Evolutionary conservation across 2,113 vertebrate species (phyloP).

Genomic region (Coreoperca whiteheadi): DNA sequence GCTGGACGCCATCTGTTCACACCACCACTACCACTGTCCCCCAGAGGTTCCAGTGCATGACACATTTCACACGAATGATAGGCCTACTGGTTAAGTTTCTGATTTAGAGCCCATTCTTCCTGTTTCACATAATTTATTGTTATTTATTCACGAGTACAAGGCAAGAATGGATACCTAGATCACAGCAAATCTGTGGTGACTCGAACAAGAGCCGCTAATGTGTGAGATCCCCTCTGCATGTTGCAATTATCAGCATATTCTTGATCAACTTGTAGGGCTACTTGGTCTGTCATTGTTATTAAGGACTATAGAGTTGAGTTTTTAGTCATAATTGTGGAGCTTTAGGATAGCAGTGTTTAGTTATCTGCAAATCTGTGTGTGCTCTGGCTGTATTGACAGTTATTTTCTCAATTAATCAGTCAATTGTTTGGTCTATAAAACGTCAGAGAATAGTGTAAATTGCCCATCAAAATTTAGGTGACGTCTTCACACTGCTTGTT

Average conservation of each 20-base stretch:
- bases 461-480: background rate
- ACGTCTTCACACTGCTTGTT: background rate
- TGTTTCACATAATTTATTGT: background rate
- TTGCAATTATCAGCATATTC: background rate
- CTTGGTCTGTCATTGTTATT: background rate
- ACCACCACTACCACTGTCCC: background rate
- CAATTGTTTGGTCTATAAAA: background rate
- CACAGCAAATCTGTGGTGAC: background rate
- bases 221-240: background rate
- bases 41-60: conserved; percentile 14
- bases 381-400: background rate
- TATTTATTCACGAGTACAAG: background rate
- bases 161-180: background rate
- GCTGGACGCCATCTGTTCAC: conserved; percentile 67
- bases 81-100: background rate
- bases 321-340: background rate
- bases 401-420: background rate
- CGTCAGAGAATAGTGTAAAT: background rate
- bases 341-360: background rate
- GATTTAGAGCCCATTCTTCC: background rate
- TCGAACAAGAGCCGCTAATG: background rate
- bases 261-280: background rate
- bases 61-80: background rate
- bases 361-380: background rate
- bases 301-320: background rate